Evolutionary conservation across 2,113 vertebrate species (phyloP).

Genomic region (Anseranas semipalmata): DNA sequence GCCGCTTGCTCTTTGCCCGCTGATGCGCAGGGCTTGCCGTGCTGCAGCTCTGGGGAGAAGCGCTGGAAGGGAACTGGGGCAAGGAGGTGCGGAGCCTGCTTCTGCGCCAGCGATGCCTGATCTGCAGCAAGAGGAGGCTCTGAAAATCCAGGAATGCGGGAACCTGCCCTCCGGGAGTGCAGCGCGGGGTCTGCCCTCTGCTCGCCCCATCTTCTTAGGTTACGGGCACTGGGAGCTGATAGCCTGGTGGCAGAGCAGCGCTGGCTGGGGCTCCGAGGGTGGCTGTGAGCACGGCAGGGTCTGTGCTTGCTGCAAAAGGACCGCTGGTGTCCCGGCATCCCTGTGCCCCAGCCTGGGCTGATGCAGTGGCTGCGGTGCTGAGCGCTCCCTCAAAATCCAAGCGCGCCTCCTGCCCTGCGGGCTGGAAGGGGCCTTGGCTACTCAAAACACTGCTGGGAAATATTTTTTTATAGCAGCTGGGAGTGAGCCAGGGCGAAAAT

Average conservation of each 20-base stretch:
- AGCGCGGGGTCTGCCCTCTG: accelerated
- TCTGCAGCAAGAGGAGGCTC: neutral
- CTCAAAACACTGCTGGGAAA: neutral
- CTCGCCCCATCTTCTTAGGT: neutral
- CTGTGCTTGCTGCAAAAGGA: neutral
- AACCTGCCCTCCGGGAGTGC: neutral
- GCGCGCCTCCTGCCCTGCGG: neutral
- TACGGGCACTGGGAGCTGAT: neutral
- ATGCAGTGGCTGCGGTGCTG: neutral
- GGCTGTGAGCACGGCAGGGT: neutral
- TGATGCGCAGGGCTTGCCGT: no score
- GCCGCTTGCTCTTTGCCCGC: neutral
- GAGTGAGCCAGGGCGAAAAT: slow-evolving; percentile 52
- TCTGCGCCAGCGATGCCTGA: neutral
- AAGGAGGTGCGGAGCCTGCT: neutral
- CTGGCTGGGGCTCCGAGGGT: neutral
- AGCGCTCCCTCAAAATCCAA: neutral
- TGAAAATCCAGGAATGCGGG: neutral
- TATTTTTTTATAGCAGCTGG: slow-evolving; percentile 8
- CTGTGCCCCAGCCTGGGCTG: accelerated
- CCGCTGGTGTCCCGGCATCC: accelerated
- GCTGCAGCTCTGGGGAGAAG: neutral
- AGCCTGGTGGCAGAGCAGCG: neutral
- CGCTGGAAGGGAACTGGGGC: neutral
- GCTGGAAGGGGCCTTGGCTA: neutral